Percentiles rank a stretch among this genome's conserved stretches.
phyloP scores from a whole-genome alignment of 2,888 invertebrate species.

The Hypolimnas misippus region DNA sequence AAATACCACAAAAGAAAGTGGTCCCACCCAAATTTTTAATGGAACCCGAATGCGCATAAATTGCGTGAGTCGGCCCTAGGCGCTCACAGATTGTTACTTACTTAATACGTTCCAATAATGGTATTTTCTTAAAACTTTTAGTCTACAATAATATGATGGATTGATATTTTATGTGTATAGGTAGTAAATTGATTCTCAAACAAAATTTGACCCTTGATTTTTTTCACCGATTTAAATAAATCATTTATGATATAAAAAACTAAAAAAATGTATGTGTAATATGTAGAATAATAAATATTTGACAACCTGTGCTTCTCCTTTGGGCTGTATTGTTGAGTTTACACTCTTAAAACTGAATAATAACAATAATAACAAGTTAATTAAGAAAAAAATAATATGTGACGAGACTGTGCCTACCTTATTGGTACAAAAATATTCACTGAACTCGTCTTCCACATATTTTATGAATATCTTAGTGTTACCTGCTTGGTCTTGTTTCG shows the following conservation, averaged over 20 bases:
- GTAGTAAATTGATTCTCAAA: background rate
- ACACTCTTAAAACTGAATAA: too few species aligned
- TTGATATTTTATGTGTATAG: slow-evolving; percentile 20
- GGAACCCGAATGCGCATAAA: slow-evolving; percentile 51
- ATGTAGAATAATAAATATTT: too few species aligned
- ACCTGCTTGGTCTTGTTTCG: background rate
- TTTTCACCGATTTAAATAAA: too few species aligned
- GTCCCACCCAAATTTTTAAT: slow-evolving; percentile 49
- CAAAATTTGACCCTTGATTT: too few species aligned
- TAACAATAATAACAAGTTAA: too few species aligned
- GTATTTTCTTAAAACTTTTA: slow-evolving; percentile 28
- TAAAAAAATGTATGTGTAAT: too few species aligned
- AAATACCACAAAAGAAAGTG: slow-evolving; percentile 50
- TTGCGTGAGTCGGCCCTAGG: slow-evolving; percentile 55
- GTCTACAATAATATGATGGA: slow-evolving; percentile 18
- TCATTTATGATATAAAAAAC: too few species aligned
- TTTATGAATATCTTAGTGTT: slow-evolving; percentile 3
- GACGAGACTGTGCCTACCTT: slow-evolving; percentile 1
- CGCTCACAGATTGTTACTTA: slow-evolving; percentile 51
- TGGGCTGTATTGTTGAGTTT: too few species aligned
- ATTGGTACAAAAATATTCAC: slow-evolving; percentile 4
- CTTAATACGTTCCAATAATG: slow-evolving; percentile 39
- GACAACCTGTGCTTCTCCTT: too few species aligned
- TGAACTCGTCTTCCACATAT: background rate
- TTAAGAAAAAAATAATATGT: too few species aligned